Base-by-base conservation (phyloP, 2,113 vertebrate genomes). In the Balaeniceps rex region DNA sequence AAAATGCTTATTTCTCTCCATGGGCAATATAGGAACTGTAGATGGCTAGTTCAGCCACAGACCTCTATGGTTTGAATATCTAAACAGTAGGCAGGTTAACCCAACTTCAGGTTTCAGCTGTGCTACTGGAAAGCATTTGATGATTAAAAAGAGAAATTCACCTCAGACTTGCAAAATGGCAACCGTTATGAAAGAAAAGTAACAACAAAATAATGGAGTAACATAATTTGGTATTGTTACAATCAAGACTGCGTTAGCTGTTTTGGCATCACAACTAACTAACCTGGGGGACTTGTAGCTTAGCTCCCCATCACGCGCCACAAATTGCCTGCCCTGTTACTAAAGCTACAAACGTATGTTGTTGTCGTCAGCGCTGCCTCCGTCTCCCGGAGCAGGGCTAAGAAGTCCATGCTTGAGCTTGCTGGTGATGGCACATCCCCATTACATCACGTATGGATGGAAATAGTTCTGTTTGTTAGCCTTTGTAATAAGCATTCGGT, bases 291-390 rank as follows among this genome's bases (percentile, higher is more conserved):
- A 38, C 26, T 21, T 12, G 76, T 61, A 34, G 17, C 28, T 23
- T 8, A 4, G 55, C 33, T 74, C 33, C 28, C 12, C 6, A 5
- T 5, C 1, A 1, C 1, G 1, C 18, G 14, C 44, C 71, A 10
- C 26, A 31, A 0, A 14, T 19, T 11, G 18, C 49, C 29, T 57
- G 83, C 61, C 57, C 28, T 46, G 17, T 34, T 42, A 6, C 14
- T 28, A 8, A 16, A 38, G 55, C n/a, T 40, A 28, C 63, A 34
- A 14, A 24, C 11, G 23, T 10, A 36, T 36, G 29, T 31, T 46
- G 55, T 8, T n/a, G 24, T 18, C 11, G 16, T 5, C 69, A 18
- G 51, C 10, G 2, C 40, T 36, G 28, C 61, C 34, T 40, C 63
- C 7, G 2, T 13, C 22, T 63, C 8, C 22, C 34, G 11, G n/a